Evolutionary conservation across 2,797 vertebrate genomes (phyloP).

Genomic region (Aeoliscus strigatus): DNA sequence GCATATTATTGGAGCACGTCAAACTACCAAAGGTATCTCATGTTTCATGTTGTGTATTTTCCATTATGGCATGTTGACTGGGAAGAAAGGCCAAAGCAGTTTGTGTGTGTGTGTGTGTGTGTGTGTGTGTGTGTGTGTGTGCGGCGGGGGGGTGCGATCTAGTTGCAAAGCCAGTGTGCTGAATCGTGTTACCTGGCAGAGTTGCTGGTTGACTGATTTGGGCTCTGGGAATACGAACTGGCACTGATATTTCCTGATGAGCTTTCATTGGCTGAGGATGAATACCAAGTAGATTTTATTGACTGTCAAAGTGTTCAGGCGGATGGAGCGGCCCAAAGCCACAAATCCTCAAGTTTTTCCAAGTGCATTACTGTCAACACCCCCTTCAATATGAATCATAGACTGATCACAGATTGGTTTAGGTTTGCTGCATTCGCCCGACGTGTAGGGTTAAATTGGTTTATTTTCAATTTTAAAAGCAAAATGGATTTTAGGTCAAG

Average conservation of each 20-base stretch:
- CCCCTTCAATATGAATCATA: constrained; percentile 31
- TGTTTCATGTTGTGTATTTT: constrained; percentile 31
- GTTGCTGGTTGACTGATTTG: constrained; percentile 38
- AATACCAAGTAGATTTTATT: constrained; percentile 53
- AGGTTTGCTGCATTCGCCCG: constrained; percentile 18
- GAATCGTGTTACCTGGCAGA: constrained; percentile 57
- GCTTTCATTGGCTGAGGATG: constrained; percentile 44
- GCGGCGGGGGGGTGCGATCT: constrained; percentile 8
- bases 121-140: too few relatives aligned
- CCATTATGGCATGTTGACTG: constrained; percentile 22
- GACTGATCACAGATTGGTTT: constrained; percentile 17
- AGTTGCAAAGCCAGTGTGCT: constrained; percentile 30
- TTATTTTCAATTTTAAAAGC: constrained; percentile 1
- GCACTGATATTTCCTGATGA: constrained; percentile 35
- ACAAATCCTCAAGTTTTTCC: constrained; percentile 35
- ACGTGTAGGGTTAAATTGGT: constrained; percentile 10
- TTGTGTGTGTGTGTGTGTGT: too few relatives aligned
- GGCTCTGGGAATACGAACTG: constrained; percentile 35
- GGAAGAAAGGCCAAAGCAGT: constrained; percentile 22
- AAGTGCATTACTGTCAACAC: constrained; percentile 45
- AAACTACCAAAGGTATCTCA: constrained; percentile 10
- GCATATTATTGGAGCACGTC: constrained; percentile 18
- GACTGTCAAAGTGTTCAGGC: constrained; percentile 21
- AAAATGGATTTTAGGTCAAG: too few relatives aligned
- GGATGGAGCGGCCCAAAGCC: constrained; percentile 22